Percentiles rank a stretch among this genome's conserved stretches.
phyloP scores from a whole-genome alignment of 2,797 vertebrate genomes.

The Crypturellus tataupa region DNA sequence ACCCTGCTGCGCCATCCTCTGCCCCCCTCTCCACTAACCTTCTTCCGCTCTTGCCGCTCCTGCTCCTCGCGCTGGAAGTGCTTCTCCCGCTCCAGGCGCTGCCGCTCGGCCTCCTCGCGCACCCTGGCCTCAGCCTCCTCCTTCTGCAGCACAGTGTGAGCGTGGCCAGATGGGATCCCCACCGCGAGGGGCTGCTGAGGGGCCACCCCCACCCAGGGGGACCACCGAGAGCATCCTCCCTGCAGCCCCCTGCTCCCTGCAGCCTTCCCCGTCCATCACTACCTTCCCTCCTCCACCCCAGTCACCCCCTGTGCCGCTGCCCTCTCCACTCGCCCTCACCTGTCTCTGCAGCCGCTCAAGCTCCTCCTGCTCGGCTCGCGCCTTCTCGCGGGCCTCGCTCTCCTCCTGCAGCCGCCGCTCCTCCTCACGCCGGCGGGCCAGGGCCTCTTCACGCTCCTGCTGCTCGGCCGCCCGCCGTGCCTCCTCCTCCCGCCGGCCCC shows the following conservation, averaged over 20 bases:
- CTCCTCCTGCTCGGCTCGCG: constrained; percentile 88
- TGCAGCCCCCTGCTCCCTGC: too few species aligned
- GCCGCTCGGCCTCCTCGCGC: constrained; percentile 91
- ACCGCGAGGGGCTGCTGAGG: neutral
- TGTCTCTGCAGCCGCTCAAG: constrained; percentile 92
- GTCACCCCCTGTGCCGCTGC: neutral
- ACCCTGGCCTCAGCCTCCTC: constrained; percentile 92
- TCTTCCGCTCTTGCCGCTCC: constrained; percentile 94
- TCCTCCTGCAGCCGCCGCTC: constrained; percentile 75
- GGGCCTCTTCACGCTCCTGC: constrained; percentile 84
- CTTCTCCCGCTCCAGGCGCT: constrained; percentile 94
- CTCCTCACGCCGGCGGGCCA: constrained; percentile 84
- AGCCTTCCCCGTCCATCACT: neutral
- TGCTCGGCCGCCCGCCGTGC: constrained; percentile 86
- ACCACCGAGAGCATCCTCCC: neutral
- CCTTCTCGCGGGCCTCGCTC: constrained; percentile 88
- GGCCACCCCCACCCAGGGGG: accelerated
- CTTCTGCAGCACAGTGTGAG: constrained; percentile 81
- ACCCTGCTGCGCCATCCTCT: accelerated
- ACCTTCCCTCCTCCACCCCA: neutral
- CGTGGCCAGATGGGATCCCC: accelerated
- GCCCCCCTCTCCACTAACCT: constrained; percentile 70
- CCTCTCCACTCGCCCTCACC: constrained; percentile 74
- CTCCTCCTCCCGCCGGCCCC: constrained; percentile 86
- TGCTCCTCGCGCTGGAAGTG: constrained; percentile 98